phyloP scores from a whole-genome alignment of 2,888 invertebrate species.

The Drosophila subsilvestris region DNA sequence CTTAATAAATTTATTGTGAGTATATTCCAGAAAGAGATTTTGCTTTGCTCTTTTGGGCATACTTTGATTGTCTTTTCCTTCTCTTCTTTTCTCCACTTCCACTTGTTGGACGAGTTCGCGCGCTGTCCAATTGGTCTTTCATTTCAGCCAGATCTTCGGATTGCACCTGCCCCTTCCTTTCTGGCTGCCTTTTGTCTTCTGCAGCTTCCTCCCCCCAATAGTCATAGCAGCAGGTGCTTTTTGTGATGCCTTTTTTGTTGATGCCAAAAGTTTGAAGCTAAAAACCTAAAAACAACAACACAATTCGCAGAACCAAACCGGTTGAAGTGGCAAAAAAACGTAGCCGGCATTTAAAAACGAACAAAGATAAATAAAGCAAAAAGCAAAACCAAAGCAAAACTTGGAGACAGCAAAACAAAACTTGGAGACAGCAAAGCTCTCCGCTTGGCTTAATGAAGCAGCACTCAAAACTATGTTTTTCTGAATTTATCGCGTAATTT shows the following conservation, averaged over 20 bases:
- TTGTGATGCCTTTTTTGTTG: conserved; percentile 17
- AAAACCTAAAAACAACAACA: conserved; percentile 3
- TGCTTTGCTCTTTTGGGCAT: neutral
- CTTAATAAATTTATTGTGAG: neutral
- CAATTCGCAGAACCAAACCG: conserved; percentile 35
- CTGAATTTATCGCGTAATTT: conserved; percentile 32
- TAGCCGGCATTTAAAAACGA: conserved; percentile 27
- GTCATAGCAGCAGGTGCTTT: conserved; percentile 39
- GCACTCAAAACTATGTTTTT: conserved; percentile 2
- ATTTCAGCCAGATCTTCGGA: neutral
- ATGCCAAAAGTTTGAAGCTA: conserved; percentile 26
- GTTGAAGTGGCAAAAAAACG: conserved; percentile 14
- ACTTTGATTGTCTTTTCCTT: neutral
- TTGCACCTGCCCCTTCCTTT: conserved; percentile 19
- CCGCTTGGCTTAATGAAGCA: conserved; percentile 29
- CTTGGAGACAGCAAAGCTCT: conserved; percentile 3
- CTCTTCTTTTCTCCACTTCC: neutral
- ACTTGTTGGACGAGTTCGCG: neutral
- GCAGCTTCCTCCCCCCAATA: conserved; percentile 17
- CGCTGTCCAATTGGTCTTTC: neutral
- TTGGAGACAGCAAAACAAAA: conserved; percentile 12
- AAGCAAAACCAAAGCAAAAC: conserved; percentile 16
- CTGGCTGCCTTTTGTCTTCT: conserved; percentile 13
- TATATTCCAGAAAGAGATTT: no score
- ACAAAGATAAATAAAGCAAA: conserved; percentile 23